Evolutionary conservation across 2,888 invertebrate species (phyloP).

Genomic region (Nephrotoma guestfalica): DNA sequence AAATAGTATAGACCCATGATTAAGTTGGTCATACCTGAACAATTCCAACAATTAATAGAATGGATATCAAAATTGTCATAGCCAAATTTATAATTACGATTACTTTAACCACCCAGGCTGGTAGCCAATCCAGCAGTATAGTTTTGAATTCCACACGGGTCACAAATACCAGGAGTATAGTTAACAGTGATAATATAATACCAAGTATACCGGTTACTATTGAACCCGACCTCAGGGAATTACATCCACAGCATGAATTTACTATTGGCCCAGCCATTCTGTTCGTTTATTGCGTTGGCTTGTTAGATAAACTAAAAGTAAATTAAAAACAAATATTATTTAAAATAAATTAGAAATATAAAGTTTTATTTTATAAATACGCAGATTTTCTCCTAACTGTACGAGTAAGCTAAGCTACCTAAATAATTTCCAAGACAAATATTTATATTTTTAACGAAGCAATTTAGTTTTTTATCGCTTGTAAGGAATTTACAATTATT

Average conservation of each 20-base stretch:
- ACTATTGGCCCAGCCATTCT: constrained; percentile 37
- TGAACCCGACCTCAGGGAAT: constrained; percentile 57
- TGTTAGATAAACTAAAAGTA: neutral
- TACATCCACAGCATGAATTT: constrained; percentile 54
- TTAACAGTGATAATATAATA: constrained; percentile 56
- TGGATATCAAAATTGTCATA: constrained; percentile 69
- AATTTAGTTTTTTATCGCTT: no score
- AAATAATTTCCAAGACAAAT: neutral
- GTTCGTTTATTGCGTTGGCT: neutral
- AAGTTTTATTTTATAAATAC: no score
- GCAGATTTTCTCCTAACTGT: neutral
- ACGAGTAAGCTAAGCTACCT: neutral
- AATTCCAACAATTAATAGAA: constrained; percentile 59
- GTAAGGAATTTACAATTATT: no score
- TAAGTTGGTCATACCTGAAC: constrained; percentile 43
- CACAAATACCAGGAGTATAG: constrained; percentile 53
- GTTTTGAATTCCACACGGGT: constrained; percentile 55
- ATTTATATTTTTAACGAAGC: no score
- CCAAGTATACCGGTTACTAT: constrained; percentile 56
- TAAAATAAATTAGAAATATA: no score
- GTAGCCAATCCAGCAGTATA: constrained; percentile 58
- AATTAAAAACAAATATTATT: neutral
- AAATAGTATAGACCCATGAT: neutral
- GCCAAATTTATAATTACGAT: constrained; percentile 64
- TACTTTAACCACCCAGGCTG: constrained; percentile 55